These are phyloP conservation scores for Cyrtodaria siliqua DNA, from an alignment of 2,888 invertebrate species.

Conservation along the genomic window DNA sequence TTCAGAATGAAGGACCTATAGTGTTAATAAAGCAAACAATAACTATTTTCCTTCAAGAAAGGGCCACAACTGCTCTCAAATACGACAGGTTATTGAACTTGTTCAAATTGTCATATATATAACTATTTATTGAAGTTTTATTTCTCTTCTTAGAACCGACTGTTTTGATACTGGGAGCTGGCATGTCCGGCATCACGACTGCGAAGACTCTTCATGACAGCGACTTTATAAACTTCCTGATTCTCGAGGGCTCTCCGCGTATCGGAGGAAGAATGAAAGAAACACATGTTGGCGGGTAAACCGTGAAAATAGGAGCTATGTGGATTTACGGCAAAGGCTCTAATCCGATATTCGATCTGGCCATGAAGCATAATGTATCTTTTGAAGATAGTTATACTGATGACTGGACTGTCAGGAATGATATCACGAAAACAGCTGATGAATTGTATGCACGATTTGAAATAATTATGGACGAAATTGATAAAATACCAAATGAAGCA, in stretches of 20 bases:
- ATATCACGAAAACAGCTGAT: constrained; percentile 27
- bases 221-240: constrained; percentile 44
- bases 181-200: constrained; percentile 49
- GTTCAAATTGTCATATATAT: too few relatives aligned
- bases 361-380: constrained; percentile 21
- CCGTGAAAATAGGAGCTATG: constrained; percentile 45
- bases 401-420: constrained; percentile 33
- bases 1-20: too few relatives aligned
- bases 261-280: constrained; percentile 47
- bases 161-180: constrained; percentile 42
- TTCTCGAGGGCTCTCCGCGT: constrained; percentile 39
- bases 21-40: too few relatives aligned
- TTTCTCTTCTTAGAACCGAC: constrained; percentile 17
- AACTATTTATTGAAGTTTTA: too few relatives aligned
- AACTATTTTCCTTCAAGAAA: too few relatives aligned
- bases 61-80: too few relatives aligned
- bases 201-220: constrained; percentile 49
- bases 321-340: constrained; percentile 42
- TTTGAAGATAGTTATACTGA: constrained; percentile 16
- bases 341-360: constrained; percentile 36
- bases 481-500: too few relatives aligned
- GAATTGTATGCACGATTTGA: neutral
- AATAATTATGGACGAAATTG: too few relatives aligned
- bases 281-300: constrained; percentile 26
- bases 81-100: too few relatives aligned